Evolutionary conservation across 2,888 invertebrate species (phyloP).

Genomic region (Beris chalybata): DNA sequence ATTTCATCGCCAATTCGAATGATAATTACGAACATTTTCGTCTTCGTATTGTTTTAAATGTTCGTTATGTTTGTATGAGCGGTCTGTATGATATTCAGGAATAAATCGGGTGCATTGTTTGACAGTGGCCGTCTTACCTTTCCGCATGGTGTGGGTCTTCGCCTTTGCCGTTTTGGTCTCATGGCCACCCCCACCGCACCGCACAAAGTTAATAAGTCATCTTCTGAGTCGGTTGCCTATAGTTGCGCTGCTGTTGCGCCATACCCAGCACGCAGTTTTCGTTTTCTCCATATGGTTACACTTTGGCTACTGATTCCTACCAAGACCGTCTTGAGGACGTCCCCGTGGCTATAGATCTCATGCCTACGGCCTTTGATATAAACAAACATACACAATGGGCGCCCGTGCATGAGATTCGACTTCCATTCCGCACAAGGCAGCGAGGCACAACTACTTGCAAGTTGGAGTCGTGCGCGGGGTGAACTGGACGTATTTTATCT

Average conservation of each 20-base stretch:
- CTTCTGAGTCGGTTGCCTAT: background rate
- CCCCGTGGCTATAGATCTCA: background rate
- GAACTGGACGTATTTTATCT: background rate
- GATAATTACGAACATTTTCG: no score
- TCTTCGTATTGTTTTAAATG: no score
- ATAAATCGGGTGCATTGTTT: no score
- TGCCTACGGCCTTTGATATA: background rate
- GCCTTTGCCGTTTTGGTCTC: conserved; percentile 31
- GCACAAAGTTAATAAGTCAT: conserved; percentile 26
- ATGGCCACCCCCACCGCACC: conserved; percentile 8
- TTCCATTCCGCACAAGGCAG: background rate
- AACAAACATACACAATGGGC: background rate
- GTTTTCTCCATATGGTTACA: background rate
- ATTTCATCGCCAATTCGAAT: no score
- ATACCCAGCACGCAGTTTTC: no score
- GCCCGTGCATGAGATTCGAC: conserved; percentile 9
- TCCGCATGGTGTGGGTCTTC: background rate
- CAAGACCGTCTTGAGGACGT: background rate
- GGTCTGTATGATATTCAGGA: no score
- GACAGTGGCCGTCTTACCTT: background rate
- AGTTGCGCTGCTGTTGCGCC: background rate
- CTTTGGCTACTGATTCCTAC: background rate
- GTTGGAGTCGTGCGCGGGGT: background rate
- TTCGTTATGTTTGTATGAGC: no score
- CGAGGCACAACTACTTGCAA: background rate